Conservation (phyloP, 2,888 invertebrate genomes). For the Acronicta psi region DNA sequence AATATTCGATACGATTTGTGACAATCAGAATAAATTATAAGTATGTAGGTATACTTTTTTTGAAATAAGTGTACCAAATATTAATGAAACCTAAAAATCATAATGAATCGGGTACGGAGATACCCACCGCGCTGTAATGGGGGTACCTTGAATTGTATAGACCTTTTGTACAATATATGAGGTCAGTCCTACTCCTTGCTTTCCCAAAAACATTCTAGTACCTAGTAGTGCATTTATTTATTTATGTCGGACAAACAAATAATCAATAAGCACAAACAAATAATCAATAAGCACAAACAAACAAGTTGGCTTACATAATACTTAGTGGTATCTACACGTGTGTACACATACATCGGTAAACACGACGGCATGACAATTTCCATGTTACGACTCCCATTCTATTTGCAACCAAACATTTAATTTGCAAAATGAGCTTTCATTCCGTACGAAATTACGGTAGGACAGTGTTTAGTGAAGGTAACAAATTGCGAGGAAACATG, state of each 20-base stretch:
- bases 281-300: slow-evolving; percentile 19
- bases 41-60: no score
- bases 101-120: no score
- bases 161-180: no score
- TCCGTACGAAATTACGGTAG: slow-evolving; percentile 32
- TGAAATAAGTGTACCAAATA: no score
- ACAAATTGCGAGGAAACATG: slow-evolving; percentile 36
- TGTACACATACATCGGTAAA: slow-evolving; percentile 32
- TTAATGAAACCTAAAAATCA: no score
- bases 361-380: slow-evolving; percentile 49
- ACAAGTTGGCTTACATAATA: slow-evolving; percentile 32
- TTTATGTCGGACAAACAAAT: no score
- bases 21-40: neutral
- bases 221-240: no score
- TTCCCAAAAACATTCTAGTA: no score
- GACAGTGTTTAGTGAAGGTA: slow-evolving; percentile 41
- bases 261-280: no score
- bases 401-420: slow-evolving; percentile 54
- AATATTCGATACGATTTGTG: neutral
- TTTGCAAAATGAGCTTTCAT: slow-evolving; percentile 54
- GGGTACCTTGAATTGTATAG: no score
- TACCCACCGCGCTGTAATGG: no score
- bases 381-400: slow-evolving; percentile 46
- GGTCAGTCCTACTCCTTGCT: no score
- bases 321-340: slow-evolving; percentile 23